These are phyloP conservation scores for Butorides virescens DNA, from an alignment of 2,113 vertebrate species.

Conservation along the genomic window DNA sequence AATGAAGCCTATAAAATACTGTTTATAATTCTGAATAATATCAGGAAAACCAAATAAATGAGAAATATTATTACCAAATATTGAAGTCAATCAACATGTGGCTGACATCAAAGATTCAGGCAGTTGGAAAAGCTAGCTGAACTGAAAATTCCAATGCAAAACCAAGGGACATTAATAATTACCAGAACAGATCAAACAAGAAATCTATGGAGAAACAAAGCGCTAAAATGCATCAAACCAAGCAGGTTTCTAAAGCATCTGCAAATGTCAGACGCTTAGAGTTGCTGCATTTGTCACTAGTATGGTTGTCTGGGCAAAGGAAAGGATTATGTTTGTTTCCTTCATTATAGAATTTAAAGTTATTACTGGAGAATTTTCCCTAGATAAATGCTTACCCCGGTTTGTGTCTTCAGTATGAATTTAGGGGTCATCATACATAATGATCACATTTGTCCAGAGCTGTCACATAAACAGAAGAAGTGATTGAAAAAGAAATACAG, in stretches of 20 bases:
- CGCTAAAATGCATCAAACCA: not conserved
- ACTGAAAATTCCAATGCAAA: not conserved
- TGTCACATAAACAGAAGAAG: not conserved
- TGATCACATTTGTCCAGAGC: not conserved
- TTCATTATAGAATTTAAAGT: conserved; percentile 45
- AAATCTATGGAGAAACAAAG: not conserved
- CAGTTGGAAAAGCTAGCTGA: conserved; percentile 5
- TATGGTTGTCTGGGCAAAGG: conserved; percentile 10
- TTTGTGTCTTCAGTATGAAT: conserved; percentile 18
- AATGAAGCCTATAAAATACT: conserved; percentile 22
- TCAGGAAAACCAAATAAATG: not conserved
- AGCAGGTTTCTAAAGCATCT: not conserved
- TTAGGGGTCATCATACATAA: not conserved
- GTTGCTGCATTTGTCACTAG: conserved; percentile 11
- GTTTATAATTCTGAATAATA: conserved; percentile 14
- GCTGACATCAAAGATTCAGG: conserved; percentile 2
- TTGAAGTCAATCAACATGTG: not conserved
- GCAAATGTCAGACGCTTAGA: not conserved
- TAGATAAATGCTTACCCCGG: conserved; percentile 27
- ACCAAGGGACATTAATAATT: conserved; percentile 4
- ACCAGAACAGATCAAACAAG: conserved; percentile 7
- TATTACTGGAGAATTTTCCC: conserved; percentile 10
- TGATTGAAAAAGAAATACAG: not conserved
- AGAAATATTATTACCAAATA: not conserved
- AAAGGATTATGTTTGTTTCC: conserved; percentile 38